Conservation (phyloP, 2,797 vertebrate genomes). For the Capromys pilorides region DNA sequence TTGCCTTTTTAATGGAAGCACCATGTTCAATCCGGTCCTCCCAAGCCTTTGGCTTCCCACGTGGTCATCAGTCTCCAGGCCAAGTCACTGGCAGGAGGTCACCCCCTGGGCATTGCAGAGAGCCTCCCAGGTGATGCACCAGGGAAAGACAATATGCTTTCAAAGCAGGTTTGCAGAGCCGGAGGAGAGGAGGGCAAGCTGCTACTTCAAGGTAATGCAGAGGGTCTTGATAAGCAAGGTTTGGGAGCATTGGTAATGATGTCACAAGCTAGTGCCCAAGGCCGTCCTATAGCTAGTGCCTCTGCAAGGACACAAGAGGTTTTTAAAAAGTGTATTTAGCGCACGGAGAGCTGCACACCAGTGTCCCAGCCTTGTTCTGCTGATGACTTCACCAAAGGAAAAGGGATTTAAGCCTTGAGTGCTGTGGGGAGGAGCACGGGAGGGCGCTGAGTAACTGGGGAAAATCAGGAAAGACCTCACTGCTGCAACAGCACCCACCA, state of each 20-base stretch:
- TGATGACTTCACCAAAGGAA: background rate
- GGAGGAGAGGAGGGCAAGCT: background rate
- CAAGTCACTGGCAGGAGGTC: background rate
- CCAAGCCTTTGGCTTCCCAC: background rate
- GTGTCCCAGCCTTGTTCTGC: background rate
- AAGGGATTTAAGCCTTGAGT: too few relatives aligned
- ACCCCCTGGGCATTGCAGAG: accelerated
- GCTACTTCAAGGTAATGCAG: background rate
- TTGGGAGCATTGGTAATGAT: background rate
- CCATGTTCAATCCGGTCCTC: background rate
- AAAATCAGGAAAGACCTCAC: background rate
- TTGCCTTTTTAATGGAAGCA: background rate
- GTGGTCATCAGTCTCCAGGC: background rate
- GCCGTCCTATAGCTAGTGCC: too few relatives aligned
- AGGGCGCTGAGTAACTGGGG: background rate
- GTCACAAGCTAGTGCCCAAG: background rate
- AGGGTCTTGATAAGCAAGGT: background rate
- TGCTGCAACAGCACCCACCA: too few relatives aligned
- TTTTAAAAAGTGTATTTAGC: background rate
- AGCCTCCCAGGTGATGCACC: background rate
- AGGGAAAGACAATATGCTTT: background rate
- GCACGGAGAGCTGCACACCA: background rate
- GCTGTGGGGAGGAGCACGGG: background rate
- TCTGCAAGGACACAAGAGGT: background rate
- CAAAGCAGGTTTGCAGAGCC: background rate